Evolutionary conservation across 2,797 vertebrate species (phyloP).

Genomic region (Anguilla obscura): DNA sequence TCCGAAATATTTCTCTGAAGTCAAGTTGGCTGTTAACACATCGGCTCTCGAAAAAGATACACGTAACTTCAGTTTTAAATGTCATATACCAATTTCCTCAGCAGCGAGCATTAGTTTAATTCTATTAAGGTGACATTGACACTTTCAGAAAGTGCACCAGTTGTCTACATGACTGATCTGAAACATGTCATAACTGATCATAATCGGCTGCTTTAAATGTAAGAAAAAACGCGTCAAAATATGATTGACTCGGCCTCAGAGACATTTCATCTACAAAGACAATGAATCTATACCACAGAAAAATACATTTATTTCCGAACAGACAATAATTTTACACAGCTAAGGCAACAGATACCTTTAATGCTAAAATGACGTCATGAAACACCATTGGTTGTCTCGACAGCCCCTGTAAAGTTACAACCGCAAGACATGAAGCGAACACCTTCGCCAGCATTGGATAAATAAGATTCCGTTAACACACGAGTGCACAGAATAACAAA

Average conservation of each 20-base stretch:
- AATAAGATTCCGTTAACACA: background rate
- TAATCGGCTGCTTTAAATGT: background rate
- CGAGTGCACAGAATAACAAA: background rate
- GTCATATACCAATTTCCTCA: background rate
- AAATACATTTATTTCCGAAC: background rate
- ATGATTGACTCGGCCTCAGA: background rate
- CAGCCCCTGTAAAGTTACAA: background rate
- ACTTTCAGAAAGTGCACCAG: background rate
- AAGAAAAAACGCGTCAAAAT: background rate
- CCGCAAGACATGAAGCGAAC: background rate
- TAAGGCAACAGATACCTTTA: background rate
- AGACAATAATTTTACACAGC: background rate
- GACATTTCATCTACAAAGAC: background rate
- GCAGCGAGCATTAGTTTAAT: background rate
- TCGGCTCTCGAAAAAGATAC: background rate
- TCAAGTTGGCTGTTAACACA: background rate
- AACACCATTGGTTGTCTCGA: background rate
- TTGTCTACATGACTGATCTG: background rate
- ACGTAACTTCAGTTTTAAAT: background rate
- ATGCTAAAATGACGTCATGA: constrained; percentile 9
- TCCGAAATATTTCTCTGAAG: background rate
- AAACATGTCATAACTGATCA: background rate
- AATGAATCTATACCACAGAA: background rate
- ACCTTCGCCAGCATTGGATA: background rate
- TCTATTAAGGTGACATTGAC: background rate